A percentile compares a stretch with the other conserved stretches of the same genome.
Evolutionary conservation across 2,888 invertebrate species (phyloP).

Genomic region (Pseudococcus longispinus): DNA sequence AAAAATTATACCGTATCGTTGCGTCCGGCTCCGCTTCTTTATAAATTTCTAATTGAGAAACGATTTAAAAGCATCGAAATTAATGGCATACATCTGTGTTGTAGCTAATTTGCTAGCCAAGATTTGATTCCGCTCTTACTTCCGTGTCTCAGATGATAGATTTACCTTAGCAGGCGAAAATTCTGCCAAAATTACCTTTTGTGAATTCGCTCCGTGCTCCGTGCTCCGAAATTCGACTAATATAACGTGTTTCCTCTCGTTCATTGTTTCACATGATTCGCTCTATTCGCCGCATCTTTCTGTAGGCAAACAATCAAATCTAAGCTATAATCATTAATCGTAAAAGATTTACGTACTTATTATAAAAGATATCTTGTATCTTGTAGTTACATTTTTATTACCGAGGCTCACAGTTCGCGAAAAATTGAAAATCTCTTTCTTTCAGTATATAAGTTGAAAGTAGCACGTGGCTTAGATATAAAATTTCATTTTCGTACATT

Average conservation of each 20-base stretch:
- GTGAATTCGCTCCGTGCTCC: not conserved
- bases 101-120: not conserved
- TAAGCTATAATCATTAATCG: not conserved
- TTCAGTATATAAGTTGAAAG: not conserved
- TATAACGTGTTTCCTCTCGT: not conserved
- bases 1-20: not conserved
- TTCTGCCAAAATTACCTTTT: not conserved
- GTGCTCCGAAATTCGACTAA: too few relatives aligned
- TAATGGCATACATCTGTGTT: not conserved
- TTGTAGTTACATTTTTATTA: not conserved
- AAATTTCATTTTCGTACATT: not conserved
- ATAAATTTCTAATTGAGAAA: conserved; percentile 3
- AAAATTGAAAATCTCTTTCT: not conserved
- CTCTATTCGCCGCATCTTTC: not conserved
- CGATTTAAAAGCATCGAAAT: not conserved
- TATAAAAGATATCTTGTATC: too few relatives aligned
- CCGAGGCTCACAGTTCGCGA: not conserved
- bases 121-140: not conserved
- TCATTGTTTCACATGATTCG: not conserved
- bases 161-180: not conserved
- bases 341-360: too few relatives aligned
- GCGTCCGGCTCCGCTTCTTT: not conserved
- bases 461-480: not conserved
- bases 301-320: not conserved
- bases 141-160: not conserved